Evolutionary conservation across 1,140 invertebrate genomes (phyloP).

Genomic region (Trypoxylus dichotomus): DNA sequence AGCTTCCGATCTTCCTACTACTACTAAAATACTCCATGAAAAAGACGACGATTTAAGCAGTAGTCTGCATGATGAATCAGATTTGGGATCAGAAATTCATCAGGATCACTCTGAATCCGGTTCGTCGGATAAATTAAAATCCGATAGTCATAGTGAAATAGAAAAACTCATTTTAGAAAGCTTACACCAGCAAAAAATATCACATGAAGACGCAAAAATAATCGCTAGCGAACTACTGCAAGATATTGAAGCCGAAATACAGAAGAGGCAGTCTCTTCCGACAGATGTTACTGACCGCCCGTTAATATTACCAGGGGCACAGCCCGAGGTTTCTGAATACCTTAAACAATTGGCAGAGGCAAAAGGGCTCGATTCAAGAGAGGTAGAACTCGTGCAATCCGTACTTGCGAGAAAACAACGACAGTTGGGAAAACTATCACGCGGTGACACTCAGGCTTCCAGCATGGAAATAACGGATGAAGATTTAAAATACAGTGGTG

Average conservation of each 20-base stretch:
- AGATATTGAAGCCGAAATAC: constrained; percentile 59
- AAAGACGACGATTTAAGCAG: constrained; percentile 50
- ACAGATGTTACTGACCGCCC: constrained; percentile 34
- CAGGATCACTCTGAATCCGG: constrained; percentile 49
- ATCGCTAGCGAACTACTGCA: constrained; percentile 58
- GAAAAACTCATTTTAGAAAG: constrained; percentile 52
- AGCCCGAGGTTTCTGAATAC: constrained; percentile 33
- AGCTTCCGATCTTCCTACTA: constrained; percentile 37
- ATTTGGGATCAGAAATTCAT: constrained; percentile 51
- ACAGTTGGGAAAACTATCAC: constrained; percentile 53
- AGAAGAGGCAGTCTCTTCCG: constrained; percentile 48
- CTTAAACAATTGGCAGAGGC: constrained; percentile 54
- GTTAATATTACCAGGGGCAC: constrained; percentile 4
- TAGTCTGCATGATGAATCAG: constrained; percentile 48
- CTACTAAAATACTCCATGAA: constrained; percentile 38
- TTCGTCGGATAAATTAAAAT: constrained; percentile 47
- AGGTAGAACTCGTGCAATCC: constrained; percentile 56
- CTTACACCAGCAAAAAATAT: constrained; percentile 57
- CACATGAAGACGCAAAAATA: constrained; percentile 56
- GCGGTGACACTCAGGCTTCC: constrained; percentile 61
- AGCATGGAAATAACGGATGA: constrained; percentile 72
- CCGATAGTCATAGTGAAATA: constrained; percentile 50
- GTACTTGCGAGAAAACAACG: constrained; percentile 56
- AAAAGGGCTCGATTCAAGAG: constrained; percentile 54
- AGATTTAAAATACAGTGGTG: constrained; percentile 65